Evolutionary conservation across 2,888 invertebrate genomes (phyloP).

Genomic region (Sphinx pinastri): DNA sequence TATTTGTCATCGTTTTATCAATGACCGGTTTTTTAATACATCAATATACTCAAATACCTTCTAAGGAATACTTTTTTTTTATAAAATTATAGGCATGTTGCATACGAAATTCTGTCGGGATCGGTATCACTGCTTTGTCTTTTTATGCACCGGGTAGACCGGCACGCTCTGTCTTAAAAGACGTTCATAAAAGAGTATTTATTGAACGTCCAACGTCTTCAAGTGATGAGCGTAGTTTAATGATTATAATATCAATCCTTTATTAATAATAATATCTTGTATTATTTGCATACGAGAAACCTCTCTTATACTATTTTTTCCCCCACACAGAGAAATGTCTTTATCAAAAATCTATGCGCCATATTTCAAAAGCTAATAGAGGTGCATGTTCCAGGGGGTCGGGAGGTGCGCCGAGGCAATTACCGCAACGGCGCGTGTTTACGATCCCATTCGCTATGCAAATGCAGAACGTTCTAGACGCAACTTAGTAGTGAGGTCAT

Average conservation of each 20-base stretch:
- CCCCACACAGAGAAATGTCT: no score
- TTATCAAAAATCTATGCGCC: neutral
- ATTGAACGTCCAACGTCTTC: no score
- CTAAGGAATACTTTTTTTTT: no score
- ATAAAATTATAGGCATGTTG: no score
- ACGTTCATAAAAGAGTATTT: no score
- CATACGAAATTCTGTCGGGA: no score
- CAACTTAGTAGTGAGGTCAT: neutral
- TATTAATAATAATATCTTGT: neutral
- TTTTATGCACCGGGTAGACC: no score
- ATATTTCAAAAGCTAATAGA: neutral
- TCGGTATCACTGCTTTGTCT: no score
- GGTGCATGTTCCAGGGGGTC: neutral
- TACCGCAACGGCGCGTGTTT: slow-evolving; percentile 2
- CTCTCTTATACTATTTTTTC: neutral
- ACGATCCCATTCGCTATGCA: neutral
- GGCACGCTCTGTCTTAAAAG: no score
- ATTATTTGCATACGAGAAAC: neutral
- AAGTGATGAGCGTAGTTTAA: neutral
- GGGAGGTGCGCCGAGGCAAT: neutral
- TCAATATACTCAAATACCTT: no score
- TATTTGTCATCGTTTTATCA: no score
- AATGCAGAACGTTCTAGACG: neutral
- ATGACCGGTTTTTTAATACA: no score
- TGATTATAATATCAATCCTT: neutral